Evolutionary conservation across 2,113 vertebrate species (phyloP), one percentile per base, ranked within the genome.

Genomic region (Elanoides forficatus): DNA sequence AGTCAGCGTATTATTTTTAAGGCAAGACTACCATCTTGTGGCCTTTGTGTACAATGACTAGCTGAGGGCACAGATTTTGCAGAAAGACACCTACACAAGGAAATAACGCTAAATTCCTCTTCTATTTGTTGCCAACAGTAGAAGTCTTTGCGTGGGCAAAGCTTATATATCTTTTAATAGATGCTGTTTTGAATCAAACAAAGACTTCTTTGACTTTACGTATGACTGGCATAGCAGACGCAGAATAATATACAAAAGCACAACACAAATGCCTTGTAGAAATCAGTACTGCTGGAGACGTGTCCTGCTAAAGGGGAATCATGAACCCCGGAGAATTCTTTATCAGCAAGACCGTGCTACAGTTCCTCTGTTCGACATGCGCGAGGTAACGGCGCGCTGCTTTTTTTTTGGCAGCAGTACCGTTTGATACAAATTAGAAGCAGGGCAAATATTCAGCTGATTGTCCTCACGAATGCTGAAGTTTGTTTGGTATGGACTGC

Each of bases 1-100:
- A 9, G 3, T 27, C 29, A 60, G 17, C 3, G 5, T 12, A 19
- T 15, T 47, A 32, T 38, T 92, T 81, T 48, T 32, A 81, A 71
- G 60, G 43, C 75, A 94, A 95, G 52, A 29, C 76, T 95, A 32
- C 94, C 97, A 95, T 78, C 97, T 91, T 53, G 94, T 94, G 97
- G 91, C 8, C 5, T 42, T 56, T 52, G 2, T 40, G 30, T 36
- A 16, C 19, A 84, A 75, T 43, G 58, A 78, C 75, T 67, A 47
- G 9, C 7, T 40, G 60, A 81, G 71, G 3, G 13, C 26, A 59
- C 2, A 34, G 34, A 27, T 74, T 80, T 60, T 56, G 40, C 55
- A 71, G 23, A 29, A 47, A 70, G 32, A 45, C 40, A 47, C 4
- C 4, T 14, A 9, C 10, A 13, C 0, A 5, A 47, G 11, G 34